Conservation (phyloP, 1,140 invertebrate species). For the Brachystomella parvula region DNA sequence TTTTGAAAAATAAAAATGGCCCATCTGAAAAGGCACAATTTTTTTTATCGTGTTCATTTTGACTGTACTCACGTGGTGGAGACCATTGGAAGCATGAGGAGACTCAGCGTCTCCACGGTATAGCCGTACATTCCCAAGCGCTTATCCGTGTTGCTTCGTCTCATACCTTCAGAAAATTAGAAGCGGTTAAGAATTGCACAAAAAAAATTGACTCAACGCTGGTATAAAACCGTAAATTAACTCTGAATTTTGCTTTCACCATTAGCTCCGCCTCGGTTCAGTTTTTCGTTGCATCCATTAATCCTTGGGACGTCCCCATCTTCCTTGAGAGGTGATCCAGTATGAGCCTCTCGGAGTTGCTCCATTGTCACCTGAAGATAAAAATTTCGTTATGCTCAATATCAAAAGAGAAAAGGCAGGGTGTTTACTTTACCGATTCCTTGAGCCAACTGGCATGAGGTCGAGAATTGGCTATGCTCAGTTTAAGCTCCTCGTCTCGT, state of each 20-base stretch:
- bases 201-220: not conserved
- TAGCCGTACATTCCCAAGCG: conserved; percentile 86
- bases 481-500: conserved; percentile 88
- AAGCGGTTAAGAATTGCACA: not conserved
- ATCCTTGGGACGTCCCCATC: conserved; percentile 42
- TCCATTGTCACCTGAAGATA: conserved; percentile 57
- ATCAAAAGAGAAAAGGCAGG: not conserved
- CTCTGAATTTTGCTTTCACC: not conserved
- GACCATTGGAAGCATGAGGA: conserved; percentile 80
- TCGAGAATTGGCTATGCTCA: conserved; percentile 71
- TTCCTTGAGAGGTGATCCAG: conserved; percentile 35
- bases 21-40: too few relatives aligned
- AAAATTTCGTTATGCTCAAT: not conserved
- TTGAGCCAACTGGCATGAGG: conserved; percentile 85
- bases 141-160: conserved; percentile 54
- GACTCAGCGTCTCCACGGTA: conserved; percentile 87
- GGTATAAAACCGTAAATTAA: not conserved
- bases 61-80: conserved; percentile 70
- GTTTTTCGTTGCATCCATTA: conserved; percentile 27
- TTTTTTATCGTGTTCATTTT: too few relatives aligned
- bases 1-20: too few relatives aligned
- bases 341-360: conserved; percentile 50
- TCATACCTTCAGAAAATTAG: conserved; percentile 19
- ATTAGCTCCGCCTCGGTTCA: conserved; percentile 8
- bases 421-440: conserved; percentile 49